These are phyloP conservation scores for Pica pica DNA, from an alignment of 2,113 vertebrate species.

Conservation along the genomic window DNA sequence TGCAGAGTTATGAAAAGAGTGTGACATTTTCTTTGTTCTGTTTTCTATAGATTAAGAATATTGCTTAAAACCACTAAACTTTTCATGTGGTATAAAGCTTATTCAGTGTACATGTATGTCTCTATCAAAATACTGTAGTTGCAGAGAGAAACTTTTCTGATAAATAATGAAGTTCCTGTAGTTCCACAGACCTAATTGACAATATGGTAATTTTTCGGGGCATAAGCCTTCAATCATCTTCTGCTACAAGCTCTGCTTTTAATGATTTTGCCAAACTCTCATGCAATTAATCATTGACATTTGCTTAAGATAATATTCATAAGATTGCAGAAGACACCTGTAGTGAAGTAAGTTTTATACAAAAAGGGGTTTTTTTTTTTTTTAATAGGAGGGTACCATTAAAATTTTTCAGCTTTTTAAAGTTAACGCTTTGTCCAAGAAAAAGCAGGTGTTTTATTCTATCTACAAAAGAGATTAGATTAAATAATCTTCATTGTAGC, in stretches of 20 bases:
- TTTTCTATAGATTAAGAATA: not conserved
- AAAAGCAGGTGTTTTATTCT: not conserved
- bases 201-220: not conserved
- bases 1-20: not conserved
- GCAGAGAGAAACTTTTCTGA: not conserved
- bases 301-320: not conserved
- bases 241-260: not conserved
- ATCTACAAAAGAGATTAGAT: not conserved
- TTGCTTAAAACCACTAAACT: not conserved
- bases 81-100: not conserved
- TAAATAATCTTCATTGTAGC: not conserved
- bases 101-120: not conserved
- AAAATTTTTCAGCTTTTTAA: not conserved
- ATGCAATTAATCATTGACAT: conserved; percentile 15
- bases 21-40: not conserved
- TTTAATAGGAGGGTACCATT: not conserved
- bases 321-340: not conserved
- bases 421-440: not conserved
- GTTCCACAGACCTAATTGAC: not conserved
- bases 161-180: not conserved
- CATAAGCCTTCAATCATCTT: not conserved
- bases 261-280: not conserved
- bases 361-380: not conserved
- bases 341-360: not conserved
- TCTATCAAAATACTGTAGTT: not conserved